Percentiles rank a stretch among this genome's conserved stretches.
Evolutionary conservation across 2,113 vertebrate genomes (phyloP).

Genomic region (Aldabrachelys gigantea): DNA sequence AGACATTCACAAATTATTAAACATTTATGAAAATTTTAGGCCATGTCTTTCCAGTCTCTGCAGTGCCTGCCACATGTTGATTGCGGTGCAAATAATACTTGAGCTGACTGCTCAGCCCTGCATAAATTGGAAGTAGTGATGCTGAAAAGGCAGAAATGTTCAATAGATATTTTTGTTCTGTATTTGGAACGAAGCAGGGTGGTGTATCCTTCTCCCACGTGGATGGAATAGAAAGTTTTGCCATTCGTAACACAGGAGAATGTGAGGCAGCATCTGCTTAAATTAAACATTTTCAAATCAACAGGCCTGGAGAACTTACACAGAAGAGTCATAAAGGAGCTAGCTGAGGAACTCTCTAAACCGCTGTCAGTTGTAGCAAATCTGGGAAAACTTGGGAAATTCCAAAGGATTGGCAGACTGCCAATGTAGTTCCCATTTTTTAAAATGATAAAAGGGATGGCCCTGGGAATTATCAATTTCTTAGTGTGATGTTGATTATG

Average conservation of each 20-base stretch:
- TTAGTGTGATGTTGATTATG: background rate
- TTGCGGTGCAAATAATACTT: background rate
- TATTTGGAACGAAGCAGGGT: background rate
- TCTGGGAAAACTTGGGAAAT: background rate
- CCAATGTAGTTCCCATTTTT: background rate
- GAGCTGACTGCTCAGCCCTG: rapidly evolving
- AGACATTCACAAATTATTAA: background rate
- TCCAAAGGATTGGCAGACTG: background rate
- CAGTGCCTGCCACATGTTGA: rapidly evolving
- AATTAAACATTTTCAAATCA: no score
- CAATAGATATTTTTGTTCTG: background rate
- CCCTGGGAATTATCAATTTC: no score
- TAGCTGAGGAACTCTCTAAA: background rate
- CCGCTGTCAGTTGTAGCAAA: background rate
- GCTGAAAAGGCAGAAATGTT: background rate
- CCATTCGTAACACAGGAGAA: no score
- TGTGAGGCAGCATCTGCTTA: no score
- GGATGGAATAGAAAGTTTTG: no score
- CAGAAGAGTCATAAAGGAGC: no score
- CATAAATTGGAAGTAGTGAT: background rate
- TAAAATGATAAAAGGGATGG: background rate
- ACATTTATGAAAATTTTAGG: background rate
- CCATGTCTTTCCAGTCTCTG: background rate
- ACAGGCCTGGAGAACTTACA: no score
- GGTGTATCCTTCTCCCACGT: no score